Evolutionary conservation across 2,888 invertebrate species (phyloP), one percentile per base, ranked within the genome.

Genomic region (Bombyx huttoni): DNA sequence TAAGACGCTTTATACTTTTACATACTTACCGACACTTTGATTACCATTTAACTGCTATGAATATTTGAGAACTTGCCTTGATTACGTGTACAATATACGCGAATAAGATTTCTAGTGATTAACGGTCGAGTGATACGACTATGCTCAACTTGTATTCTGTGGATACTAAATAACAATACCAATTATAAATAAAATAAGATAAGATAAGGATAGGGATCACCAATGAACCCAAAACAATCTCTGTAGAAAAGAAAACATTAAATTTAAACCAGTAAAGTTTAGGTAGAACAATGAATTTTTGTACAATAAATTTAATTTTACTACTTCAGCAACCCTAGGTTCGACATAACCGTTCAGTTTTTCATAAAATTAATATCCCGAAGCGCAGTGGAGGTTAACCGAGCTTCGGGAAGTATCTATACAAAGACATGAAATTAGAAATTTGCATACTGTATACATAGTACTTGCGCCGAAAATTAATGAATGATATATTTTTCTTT

Each of bases 311-410:
- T 40, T 12, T 8, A 40, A 40, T 12, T 40, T 40, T 10, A 40
- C 8, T 40, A 10, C 12, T 40, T 40, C 40, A 10, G 9, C 9
- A 40, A 40, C 1, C 0, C 40, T 10, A 40, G 12, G 7, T 12
- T 40, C 24, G 40, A 40, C 9, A 6, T 40, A 10, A 1, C 40
- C 3, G 40, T 1, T n/a, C 14, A 13, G 9, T 8, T 45, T 34
- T 48, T 77, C 72, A 74, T 76, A 74, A 81, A 78, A 80, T 78
- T 80, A 81, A 80, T 81, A 80, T 77, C 73, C 68, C 62, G 59
- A 60, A 65, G 59, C 65, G 63, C 65, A 63, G 63, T 70, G 63
- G 70, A 78, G 76, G 79, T 80, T 80, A 76, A 74, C 72, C 66
- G 62, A 79, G 79, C 69, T 80, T 78, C 68, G 67, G 58, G 40